phyloP scores from a whole-genome alignment of 1,140 invertebrate genomes.

The Drosophila insularis region DNA sequence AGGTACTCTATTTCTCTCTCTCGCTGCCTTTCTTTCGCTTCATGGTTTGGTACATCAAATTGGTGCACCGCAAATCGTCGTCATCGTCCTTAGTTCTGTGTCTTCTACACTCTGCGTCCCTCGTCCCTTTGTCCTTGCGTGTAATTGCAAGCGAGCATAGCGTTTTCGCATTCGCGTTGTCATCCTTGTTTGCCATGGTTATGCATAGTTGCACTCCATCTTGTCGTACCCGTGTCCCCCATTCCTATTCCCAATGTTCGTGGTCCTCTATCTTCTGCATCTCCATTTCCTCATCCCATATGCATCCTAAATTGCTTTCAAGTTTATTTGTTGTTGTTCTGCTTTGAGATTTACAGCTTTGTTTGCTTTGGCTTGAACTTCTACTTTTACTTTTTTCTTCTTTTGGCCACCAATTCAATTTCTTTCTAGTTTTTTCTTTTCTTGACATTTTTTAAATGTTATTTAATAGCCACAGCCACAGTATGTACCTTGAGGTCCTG shows the following conservation, averaged over 20 bases:
- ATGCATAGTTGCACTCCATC: conserved; percentile 5
- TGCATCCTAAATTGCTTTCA: conserved; percentile 73
- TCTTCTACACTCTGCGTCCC: neutral
- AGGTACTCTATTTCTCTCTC: neutral
- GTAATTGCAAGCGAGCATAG: conserved; percentile 7
- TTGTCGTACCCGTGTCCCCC: neutral
- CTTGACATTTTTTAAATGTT: conserved; percentile 70
- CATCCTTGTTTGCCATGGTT: conserved; percentile 11
- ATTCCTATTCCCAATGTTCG: neutral
- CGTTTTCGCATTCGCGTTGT: neutral
- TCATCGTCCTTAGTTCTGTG: neutral
- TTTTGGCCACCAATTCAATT: conserved; percentile 27
- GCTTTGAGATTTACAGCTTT: conserved; percentile 76
- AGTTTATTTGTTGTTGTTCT: conserved; percentile 66
- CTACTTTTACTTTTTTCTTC: conserved; percentile 62
- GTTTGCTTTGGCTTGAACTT: conserved; percentile 34
- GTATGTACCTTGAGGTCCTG: neutral
- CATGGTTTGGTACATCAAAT: neutral
- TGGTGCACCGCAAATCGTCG: conserved; percentile 6
- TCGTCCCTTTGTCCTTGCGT: neutral
- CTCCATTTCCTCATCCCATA: conserved; percentile 41
- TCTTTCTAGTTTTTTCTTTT: conserved; percentile 37
- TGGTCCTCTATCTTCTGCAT: neutral
- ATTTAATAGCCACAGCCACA: conserved; percentile 56
- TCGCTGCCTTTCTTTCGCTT: neutral